phyloP scores from a whole-genome alignment of 2,797 vertebrate species.

The Delichon dasypus region DNA sequence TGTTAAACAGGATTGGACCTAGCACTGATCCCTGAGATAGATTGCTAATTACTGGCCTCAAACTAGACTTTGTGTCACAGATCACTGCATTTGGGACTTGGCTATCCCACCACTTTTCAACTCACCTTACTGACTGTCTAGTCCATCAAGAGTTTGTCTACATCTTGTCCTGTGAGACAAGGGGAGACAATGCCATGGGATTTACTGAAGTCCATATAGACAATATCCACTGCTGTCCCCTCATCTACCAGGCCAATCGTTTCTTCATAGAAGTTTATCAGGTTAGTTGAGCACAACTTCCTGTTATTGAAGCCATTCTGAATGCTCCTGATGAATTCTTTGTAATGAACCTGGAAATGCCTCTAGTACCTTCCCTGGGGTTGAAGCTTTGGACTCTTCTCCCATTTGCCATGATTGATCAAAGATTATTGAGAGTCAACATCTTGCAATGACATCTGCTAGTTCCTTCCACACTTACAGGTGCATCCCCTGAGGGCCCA shows the following conservation, averaged over 20 bases:
- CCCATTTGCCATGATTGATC: not conserved
- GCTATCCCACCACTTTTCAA: not conserved
- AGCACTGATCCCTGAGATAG: not conserved
- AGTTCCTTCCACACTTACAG: not conserved
- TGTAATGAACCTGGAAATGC: not conserved
- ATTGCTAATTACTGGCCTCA: not conserved
- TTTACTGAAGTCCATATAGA: not conserved
- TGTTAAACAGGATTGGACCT: not conserved
- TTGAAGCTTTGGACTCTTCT: not conserved
- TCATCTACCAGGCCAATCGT: not conserved
- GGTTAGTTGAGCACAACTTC: not conserved
- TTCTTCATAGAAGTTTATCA: not conserved
- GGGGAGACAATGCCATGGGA: not conserved
- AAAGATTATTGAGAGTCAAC: not conserved
- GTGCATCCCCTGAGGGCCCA: not conserved
- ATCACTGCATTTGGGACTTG: not conserved
- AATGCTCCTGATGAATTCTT: not conserved
- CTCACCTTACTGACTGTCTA: not conserved
- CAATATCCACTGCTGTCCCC: not conserved
- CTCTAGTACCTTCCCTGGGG: not conserved
- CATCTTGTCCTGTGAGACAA: not conserved
- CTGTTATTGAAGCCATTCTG: not conserved
- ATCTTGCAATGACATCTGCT: not conserved
- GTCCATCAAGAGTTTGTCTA: not conserved
- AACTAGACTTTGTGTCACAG: not conserved